Base-by-base conservation (phyloP, 2,888 invertebrate species). In the Cryptocephalus primarius region DNA sequence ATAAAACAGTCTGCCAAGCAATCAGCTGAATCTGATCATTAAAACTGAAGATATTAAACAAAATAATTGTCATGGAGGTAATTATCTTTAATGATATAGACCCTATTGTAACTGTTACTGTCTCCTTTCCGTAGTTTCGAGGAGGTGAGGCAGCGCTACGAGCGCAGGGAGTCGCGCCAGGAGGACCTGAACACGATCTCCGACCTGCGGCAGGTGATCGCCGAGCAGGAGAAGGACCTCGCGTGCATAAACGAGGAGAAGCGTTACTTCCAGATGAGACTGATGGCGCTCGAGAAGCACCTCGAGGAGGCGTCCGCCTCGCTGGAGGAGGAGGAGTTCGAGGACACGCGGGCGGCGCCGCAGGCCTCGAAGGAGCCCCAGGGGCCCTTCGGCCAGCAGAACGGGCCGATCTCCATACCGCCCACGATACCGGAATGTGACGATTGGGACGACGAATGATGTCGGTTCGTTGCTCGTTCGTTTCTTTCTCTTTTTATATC, bases 211-310 rank as follows among this genome's bases (percentile, higher is more conserved):
- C 72, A 72, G 54, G 71, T 76, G n/a, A 72, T 77, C 43, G 75
- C 76, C 32, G 75, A 76, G 48, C 76, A 77, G 57, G 78, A 78
- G 54, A 73, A 74, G 49, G 77, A 78, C 59, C 60, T 78, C 41
- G 73, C 73, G 33, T 69, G 73, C 49, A 64, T 78, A 31, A 78
- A 77, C 39, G 77, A 78, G 62, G 74, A 76, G 47, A 69, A 78
- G 58, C 68, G 76, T 4, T 77, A 75, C 55, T 76, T 75, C 65
- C 77, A 78, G 63, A 73, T 76, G 62, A 71, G 75, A 54, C 54
- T 70, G 48, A 68, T 70, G 60, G 62, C 61, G 44, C 52, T 69
- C 39, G 65, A 68, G 43, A 57, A 57, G 39, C 57, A 58, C 45
- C 44, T 62, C 8, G 61, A 63, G 38, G 57, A 53, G 9, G 50